Evolutionary conservation across 2,797 vertebrate species (phyloP).

Genomic region (Lutjanus argentimaculatus): DNA sequence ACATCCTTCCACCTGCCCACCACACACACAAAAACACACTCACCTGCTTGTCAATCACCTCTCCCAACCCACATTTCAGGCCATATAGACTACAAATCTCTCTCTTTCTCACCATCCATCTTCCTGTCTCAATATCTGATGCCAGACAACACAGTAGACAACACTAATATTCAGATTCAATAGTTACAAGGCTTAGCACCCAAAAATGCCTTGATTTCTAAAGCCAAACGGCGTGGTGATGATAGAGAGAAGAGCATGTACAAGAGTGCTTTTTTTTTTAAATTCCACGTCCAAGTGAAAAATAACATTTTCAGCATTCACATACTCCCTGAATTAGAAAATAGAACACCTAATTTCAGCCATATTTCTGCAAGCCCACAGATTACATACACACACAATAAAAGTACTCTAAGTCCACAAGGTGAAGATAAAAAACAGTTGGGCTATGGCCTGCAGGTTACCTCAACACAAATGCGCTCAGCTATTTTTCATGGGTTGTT

Average conservation of each 20-base stretch:
- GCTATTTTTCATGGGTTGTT: slow-evolving; percentile 30
- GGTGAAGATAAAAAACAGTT: slow-evolving; percentile 19
- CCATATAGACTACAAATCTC: slow-evolving; percentile 7
- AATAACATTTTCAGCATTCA: neutral
- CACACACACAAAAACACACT: slow-evolving; percentile 1
- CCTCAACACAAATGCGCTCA: slow-evolving; percentile 4
- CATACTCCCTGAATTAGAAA: slow-evolving; percentile 14
- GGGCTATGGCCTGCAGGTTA: slow-evolving; percentile 13
- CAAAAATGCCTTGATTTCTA: neutral
- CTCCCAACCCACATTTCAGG: slow-evolving; percentile 10
- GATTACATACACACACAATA: neutral
- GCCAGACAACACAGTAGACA: slow-evolving; percentile 22
- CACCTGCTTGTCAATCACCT: slow-evolving; percentile 49
- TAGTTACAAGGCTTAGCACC: neutral
- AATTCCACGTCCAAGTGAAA: neutral
- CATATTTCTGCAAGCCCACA: slow-evolving; percentile 19
- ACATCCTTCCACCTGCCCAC: slow-evolving; percentile 64
- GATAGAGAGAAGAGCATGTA: neutral
- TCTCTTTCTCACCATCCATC: slow-evolving; percentile 20
- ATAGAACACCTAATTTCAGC: slow-evolving; percentile 13
- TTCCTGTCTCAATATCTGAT: slow-evolving; percentile 13
- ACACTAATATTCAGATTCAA: slow-evolving; percentile 21
- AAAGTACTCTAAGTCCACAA: neutral
- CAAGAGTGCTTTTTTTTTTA: neutral
- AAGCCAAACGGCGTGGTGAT: neutral